Base-by-base conservation (phyloP, 2,888 invertebrate species). In the Scaptomyza caliginosa region DNA sequence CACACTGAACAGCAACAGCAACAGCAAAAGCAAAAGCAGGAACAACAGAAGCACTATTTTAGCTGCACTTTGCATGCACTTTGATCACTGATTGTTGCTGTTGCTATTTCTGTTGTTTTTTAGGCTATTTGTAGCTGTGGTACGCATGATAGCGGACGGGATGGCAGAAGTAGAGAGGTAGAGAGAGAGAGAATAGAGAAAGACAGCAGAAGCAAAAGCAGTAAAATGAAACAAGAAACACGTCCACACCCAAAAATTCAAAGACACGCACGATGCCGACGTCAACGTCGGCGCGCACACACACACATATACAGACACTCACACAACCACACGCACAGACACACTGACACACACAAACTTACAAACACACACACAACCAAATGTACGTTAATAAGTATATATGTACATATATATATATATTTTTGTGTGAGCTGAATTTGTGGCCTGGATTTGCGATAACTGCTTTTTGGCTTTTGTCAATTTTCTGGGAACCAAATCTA, bases 211-310 rank as follows among this genome's bases (percentile, higher is more conserved):
- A 51, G 59, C 63, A 54, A 62, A 28, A n/a, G n/a, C 43, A 45
- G 26, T 28, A 67, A 68, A 70, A 67, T 83, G 74, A 80, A 87
- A 83, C 74, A 83, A 85, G 75, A 81, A 89, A 71, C 78, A 89
- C 84, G 88, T 88, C 88, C 88, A 88, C 88, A 88, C 88, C 88
- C 88, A 89, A 88, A 88, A 88, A 82, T 81, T 76, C 74, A 80
- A 86, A 83, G 81, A 77, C 81, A 88, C 86, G 88, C 78, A 85
- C 77, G 59, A 70, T 58, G 77, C 54, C 65, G 50, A 52, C 78
- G 66, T 28, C 50, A 40, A 54, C 56, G 50, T 32, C 58, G 55
- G 38, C 63, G 51, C 64, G 39, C 46, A 60, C 49, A 67, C 52
- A 58, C 17, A 46, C 42, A 64, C 60, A 55, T 46, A 38, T 40